Conservation (phyloP, 2,113 vertebrate species). For the Scomber japonicus region DNA sequence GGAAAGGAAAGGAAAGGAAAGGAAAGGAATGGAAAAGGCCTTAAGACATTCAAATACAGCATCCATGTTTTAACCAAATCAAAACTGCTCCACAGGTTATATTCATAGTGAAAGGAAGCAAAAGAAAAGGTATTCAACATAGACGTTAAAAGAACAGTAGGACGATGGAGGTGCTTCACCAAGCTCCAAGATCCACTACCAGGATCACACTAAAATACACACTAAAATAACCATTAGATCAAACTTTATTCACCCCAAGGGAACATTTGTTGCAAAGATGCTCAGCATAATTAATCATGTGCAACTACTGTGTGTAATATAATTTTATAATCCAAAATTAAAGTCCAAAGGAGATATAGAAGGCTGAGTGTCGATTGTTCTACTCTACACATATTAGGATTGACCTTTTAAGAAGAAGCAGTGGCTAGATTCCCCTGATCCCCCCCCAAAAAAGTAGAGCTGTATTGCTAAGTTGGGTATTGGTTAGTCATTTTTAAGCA, state of each 20-base stretch:
- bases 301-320: too few relatives aligned
- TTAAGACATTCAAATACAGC: neutral
- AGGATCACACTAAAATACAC: too few relatives aligned
- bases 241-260: too few relatives aligned
- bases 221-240: too few relatives aligned
- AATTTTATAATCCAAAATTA: neutral
- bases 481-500: too few relatives aligned
- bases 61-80: too few relatives aligned
- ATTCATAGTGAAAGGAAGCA: neutral
- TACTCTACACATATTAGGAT: neutral
- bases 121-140: neutral
- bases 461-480: too few relatives aligned
- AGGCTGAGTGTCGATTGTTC: neutral
- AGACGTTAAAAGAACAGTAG: neutral
- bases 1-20: rapidly evolving
- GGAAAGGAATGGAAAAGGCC: neutral
- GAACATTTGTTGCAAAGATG: neutral
- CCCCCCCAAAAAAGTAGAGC: too few relatives aligned
- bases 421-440: too few relatives aligned
- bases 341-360: neutral
- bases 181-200: neutral
- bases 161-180: neutral
- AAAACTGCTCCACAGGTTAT: neutral
- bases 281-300: neutral
- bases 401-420: neutral